Evolutionary conservation across 2,113 vertebrate genomes (phyloP), one percentile per base, ranked within the genome.

Genomic region (Scomber japonicus): DNA sequence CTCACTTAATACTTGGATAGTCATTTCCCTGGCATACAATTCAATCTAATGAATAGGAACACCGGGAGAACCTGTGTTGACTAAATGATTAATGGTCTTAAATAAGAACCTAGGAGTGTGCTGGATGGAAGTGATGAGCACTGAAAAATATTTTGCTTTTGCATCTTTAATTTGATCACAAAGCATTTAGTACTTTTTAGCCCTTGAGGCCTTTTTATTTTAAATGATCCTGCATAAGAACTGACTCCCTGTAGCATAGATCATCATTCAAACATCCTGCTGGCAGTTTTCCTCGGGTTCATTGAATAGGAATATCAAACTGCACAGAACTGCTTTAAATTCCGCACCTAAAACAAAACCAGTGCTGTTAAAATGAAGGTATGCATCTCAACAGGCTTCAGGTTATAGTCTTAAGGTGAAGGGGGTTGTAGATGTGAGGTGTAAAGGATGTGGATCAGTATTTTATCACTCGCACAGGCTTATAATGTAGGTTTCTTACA

Each of bases 401-500:
- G 68, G 75, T 86, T 89, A 17, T 71, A 73, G 45, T 83, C 81
- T 87, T 45, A 60, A 87, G 87, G 84, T 86, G 85, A 82, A 30
- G 75, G 79, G 75, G 77, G 84, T 80, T 84, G 81, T 19, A 69
- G 63, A 85, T 82, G 75, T 78, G 74, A 80, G 70, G 75, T 86
- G 83, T 65, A 73, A 57, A 75, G 80, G 72, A 88, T 81, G 65
- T 66, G 80, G 75, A 85, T 81, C 66, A 24, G 45, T 87, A 78
- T 83, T 75, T 68, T 81, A 75, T 86, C 78, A 82, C 86, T 82
- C 44, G 75, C 84, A 66, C 80, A 46, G 82, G 85, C 87, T 90
- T 78, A 83, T 87, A 83, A 85, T 86, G 80, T 74, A 65, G 77
- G 74, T 78, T 86, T 82, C 77, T 91, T 88, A 85, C 79, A 85